Evolutionary conservation across 2,888 invertebrate genomes (phyloP), one percentile per base, ranked within the genome.

Genomic region (Agrilus mali): DNA sequence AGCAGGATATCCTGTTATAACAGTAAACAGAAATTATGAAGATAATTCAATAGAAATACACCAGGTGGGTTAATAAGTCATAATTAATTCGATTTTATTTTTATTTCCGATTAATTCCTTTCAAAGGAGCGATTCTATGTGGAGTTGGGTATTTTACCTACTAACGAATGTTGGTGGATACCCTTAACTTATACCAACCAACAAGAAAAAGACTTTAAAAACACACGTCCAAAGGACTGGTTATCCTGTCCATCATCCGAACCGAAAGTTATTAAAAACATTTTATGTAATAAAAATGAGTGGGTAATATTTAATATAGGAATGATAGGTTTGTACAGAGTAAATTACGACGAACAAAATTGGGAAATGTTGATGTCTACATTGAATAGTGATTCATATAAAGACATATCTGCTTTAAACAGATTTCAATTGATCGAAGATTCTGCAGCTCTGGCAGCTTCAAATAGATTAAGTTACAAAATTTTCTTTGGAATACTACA

Each of bases 401-500:
- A 60, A 1, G 57, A 57, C 14, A 77, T 93, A 36, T 77, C 83
- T n/a, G 66, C 72, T 3, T 68, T 84, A 43, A 89, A 85, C 54
- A 69, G 92, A 32, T 88, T 88, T 1, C 86, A 89, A 58, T 67
- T 95, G 14, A 69, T 95, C 38, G 80, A 86, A 40, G 93, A 95
- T 61, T 76, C 82, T 0, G 73, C 83, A 47, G 80, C 78, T 49
- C 67, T 83, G 16, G 82, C 84, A 17, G 77, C 77, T 52, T 65
- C 74, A 16, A 78, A 77, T 32, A 67, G 78, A 43, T 66, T 84
- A 13, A 71, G 77, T 47, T 87, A 86, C 53, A 68, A 70, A 6
- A 71, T 74, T 1, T 74, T 80, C 2, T 70, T 86, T 50, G 67
- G 67, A 2, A 53, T 75, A 14, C 56, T 73, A 3, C 63, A 65